Evolutionary conservation across 2,113 vertebrate genomes (phyloP).

Genomic region (Potamarius usumacintae): DNA sequence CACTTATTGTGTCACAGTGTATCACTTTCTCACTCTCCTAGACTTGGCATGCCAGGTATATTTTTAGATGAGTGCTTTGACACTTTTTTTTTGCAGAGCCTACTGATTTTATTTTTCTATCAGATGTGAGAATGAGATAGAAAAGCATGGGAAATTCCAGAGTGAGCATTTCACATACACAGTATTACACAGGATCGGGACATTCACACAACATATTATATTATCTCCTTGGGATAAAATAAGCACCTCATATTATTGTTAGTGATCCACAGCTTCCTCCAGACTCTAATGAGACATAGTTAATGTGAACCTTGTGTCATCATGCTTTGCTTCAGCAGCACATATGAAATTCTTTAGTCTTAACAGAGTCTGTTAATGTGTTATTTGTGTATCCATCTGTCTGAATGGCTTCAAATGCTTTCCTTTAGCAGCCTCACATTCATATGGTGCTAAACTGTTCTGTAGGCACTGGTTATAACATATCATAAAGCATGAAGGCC

Average conservation of each 20-base stretch:
- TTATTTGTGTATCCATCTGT: conserved; percentile 10
- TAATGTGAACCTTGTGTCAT: neutral
- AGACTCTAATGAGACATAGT: neutral
- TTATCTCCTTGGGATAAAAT: neutral
- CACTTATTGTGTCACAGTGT: conserved; percentile 34
- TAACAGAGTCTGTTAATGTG: neutral
- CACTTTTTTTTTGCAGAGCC: conserved; percentile 18
- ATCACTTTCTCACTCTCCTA: conserved; percentile 29
- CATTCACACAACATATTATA: neutral
- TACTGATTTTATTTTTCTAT: conserved; percentile 42
- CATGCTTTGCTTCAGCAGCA: neutral
- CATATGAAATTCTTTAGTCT: neutral
- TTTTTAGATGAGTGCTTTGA: conserved; percentile 42
- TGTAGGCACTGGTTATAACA: neutral
- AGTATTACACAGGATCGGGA: neutral
- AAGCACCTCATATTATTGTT: neutral
- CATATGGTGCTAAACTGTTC: neutral
- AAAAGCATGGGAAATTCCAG: neutral
- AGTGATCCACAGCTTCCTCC: neutral
- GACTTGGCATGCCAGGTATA: conserved; percentile 25
- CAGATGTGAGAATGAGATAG: conserved; percentile 2
- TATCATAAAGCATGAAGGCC: conserved; percentile 9
- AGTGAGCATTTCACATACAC: neutral
- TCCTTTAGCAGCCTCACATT: neutral
- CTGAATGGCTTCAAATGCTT: neutral